Evolutionary conservation across 2,113 vertebrate species (phyloP).

Genomic region (Dendropsophus ebraccatus): DNA sequence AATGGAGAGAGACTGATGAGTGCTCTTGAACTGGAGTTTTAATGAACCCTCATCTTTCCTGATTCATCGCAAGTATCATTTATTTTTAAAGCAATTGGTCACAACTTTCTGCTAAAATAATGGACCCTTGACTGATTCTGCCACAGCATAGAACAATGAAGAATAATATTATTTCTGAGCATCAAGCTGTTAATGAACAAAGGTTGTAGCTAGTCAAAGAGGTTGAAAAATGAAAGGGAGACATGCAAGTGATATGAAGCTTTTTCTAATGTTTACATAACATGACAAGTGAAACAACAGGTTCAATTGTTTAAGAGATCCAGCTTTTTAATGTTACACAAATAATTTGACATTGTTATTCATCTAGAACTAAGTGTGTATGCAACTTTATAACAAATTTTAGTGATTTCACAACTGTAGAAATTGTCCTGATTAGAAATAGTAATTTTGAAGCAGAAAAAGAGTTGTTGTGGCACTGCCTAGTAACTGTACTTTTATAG

Average conservation of each 20-base stretch:
- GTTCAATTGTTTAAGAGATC: too few species aligned
- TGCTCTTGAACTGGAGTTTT: conserved; percentile 67
- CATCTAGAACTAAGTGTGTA: too few species aligned
- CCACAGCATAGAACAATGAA: conserved; percentile 67
- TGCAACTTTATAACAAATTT: too few species aligned
- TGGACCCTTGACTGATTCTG: conserved; percentile 66
- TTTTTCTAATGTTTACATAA: conserved; percentile 9
- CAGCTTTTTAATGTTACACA: too few species aligned
- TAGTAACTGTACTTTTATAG: too few species aligned
- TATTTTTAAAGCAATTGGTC: conserved; percentile 68
- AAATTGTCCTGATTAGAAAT: too few species aligned
- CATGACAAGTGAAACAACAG: neutral
- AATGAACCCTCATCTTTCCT: conserved; percentile 67
- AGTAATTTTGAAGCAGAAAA: too few species aligned
- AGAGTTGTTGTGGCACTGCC: too few species aligned
- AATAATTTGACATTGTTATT: too few species aligned
- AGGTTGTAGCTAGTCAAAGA: conserved; percentile 62
- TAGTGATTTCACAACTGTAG: too few species aligned
- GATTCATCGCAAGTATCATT: conserved; percentile 67
- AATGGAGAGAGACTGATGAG: conserved; percentile 69
- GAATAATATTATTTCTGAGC: conserved; percentile 63
- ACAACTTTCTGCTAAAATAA: conserved; percentile 67
- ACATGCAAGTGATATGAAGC: conserved; percentile 18
- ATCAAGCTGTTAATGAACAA: conserved; percentile 63
- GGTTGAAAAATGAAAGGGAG: conserved; percentile 19